Evolutionary conservation across 2,113 vertebrate genomes (phyloP).

Genomic region (Acrocephalus arundinaceus): DNA sequence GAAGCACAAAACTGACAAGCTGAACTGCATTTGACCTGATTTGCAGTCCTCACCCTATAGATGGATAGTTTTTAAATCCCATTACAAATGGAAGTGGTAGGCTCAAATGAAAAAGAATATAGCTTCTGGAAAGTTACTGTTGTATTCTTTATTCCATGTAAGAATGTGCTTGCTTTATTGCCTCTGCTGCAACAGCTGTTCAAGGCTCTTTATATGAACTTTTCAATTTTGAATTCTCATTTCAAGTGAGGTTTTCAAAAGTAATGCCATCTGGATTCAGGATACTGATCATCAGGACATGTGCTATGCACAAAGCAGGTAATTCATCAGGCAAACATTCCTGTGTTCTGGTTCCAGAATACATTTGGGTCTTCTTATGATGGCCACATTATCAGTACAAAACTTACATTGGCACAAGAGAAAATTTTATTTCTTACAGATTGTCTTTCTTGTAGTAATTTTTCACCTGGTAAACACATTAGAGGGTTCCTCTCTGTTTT

Average conservation of each 20-base stretch:
- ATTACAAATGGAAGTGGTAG: background rate
- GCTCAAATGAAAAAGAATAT: background rate
- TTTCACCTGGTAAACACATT: background rate
- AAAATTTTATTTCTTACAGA: background rate
- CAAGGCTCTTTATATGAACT: background rate
- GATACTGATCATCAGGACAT: background rate
- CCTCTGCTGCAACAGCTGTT: background rate
- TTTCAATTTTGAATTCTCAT: background rate
- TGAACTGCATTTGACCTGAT: background rate
- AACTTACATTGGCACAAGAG: background rate
- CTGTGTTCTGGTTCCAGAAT: background rate
- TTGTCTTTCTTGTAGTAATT: background rate
- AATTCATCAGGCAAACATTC: background rate
- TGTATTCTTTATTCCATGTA: background rate
- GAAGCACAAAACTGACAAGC: background rate
- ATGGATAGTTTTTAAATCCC: background rate
- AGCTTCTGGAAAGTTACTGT: background rate
- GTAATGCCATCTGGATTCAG: background rate
- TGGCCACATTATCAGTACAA: background rate
- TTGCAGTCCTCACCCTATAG: background rate
- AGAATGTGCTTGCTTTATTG: background rate
- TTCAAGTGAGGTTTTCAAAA: background rate
- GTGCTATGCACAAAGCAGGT: background rate
- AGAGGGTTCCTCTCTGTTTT: background rate
- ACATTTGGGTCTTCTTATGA: background rate